Conservation (phyloP, 2,888 invertebrate species). For the Polydrusus tereticollis region DNA sequence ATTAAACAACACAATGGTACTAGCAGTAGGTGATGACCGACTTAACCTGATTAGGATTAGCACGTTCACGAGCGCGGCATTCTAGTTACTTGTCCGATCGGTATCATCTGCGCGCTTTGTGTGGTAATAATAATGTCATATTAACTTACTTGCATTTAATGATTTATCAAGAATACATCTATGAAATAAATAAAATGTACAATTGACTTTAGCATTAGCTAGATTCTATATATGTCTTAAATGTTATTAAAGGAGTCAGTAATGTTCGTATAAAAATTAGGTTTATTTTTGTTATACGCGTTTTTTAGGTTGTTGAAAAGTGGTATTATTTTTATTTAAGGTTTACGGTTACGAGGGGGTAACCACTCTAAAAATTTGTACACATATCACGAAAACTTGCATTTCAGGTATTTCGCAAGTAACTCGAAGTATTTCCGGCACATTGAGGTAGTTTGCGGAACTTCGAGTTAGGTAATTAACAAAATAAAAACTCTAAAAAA, state of each 20-base stretch:
- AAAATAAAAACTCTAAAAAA: too few species aligned
- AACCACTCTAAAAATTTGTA: too few species aligned
- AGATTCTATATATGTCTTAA: not conserved
- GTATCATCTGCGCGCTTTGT: constrained; percentile 48
- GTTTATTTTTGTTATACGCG: not conserved
- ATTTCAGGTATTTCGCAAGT: too few species aligned
- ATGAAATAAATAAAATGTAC: constrained; percentile 4
- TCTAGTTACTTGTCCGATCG: constrained; percentile 54
- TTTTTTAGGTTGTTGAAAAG: too few species aligned
- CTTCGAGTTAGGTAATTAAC: too few species aligned
- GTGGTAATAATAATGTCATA: constrained; percentile 34
- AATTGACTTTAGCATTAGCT: constrained; percentile 21
- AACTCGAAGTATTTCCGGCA: too few species aligned
- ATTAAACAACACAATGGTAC: not conserved
- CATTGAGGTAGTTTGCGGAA: too few species aligned
- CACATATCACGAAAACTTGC: too few species aligned
- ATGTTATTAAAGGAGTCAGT: not conserved
- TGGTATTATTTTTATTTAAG: too few species aligned
- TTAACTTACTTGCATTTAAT: constrained; percentile 22
- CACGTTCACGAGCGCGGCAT: constrained; percentile 59
- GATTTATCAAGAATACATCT: constrained; percentile 29
- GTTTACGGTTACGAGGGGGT: too few species aligned
- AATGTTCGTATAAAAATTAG: not conserved
- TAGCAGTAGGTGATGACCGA: constrained; percentile 12
- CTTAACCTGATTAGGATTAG: constrained; percentile 56